Base-by-base conservation (phyloP, 2,797 vertebrate genomes). In the Myotis vivesi region DNA sequence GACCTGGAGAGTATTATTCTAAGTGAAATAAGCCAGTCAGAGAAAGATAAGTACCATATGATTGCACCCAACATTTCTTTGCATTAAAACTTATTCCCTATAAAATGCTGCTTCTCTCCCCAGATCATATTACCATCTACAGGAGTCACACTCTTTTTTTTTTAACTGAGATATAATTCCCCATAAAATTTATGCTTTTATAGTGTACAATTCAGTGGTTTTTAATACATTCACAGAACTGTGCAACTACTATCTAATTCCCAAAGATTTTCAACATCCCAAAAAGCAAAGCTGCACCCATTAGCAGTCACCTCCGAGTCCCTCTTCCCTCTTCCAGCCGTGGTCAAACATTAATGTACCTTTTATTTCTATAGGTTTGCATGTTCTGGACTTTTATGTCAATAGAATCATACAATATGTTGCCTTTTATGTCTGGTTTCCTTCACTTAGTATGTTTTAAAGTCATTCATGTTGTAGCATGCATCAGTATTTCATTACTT, bases 161-260 rank as follows among this genome's bases (percentile, higher is more conserved):
- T 92, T 89, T 30, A 33, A 30, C 64, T 87, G 19, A 89, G 44
- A 71, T 95, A 84, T 41, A 73, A 80, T 80, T 85, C 16, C 72
- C 9, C 51, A 59, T 71, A 83, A 76, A 51, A 55, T 62, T 10
- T 72, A 88, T 53, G 12, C 5, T 82, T 82, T 81, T 53, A 51
- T 55, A 81, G 25, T 82, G 51, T 69, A 82, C 12, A 82, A 69
- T 59, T 41, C 17, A n/a, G 44, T 73, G 12, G 3, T 55, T 80
- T 81, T 64, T 66, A 46, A 41, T 77, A 80, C 55, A 46, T 20
- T 86, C 36, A 66, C 23, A 66, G 64, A 80, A 30, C 55, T 90
- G n/a, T 57, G 19, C 75, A 91, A 55, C 46, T 38, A 86, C 16
- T 68, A 93, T 80, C 44, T 36, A 86, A 86, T 73, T 86, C n/a